Evolutionary conservation across 2,113 vertebrate species (phyloP), one percentile per base, ranked within the genome.

Genomic region (Phocoena sinus): DNA sequence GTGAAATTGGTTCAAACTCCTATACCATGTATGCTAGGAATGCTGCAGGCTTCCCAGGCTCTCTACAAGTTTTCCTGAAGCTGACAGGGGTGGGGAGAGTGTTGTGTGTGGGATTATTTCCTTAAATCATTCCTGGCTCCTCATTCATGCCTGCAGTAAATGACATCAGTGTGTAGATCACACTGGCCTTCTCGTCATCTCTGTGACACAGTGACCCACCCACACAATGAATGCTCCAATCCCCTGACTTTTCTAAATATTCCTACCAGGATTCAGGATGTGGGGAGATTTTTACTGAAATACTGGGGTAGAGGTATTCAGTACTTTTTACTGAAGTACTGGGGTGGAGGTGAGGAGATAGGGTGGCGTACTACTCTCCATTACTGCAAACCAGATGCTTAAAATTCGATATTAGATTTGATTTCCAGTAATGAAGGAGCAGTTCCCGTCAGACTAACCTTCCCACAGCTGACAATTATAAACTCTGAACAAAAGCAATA

Each of bases 21-120:
- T 71, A 2, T 25, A 5, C 67, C 0, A 0, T 8, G 53, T 9
- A 1, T 56, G 18, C 18, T 44, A 33, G 62, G 74, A 56, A 15
- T 13, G 13, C 53, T 6, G 10, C 36, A 7, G 12, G 1, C 53
- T 92, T 67, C 31, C 65, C 0, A n/a, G 50, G 47, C 56, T 58
- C 63, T 58, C 36, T 36, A 0, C 11, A n/a, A 0, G 31, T 38
- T 36, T 44, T 26, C 10, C 60, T 25, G 60, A 53, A 41, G 73
- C 68, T 82, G 47, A n/a, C 20, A 23, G 36, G 5, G 2, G 17
- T 21, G 7, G 3, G n/a, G 86, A 33, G 26, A 17, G 21, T 3
- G 1, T 17, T 0, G 15, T 41, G 23, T 14, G 18, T 0, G 10
- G 17, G n/a, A 4, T 31, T n/a, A 0, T 33, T 6, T 56, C 25